phyloP scores from a whole-genome alignment of 2,797 vertebrate species.

The Adrianichthys oophorus region DNA sequence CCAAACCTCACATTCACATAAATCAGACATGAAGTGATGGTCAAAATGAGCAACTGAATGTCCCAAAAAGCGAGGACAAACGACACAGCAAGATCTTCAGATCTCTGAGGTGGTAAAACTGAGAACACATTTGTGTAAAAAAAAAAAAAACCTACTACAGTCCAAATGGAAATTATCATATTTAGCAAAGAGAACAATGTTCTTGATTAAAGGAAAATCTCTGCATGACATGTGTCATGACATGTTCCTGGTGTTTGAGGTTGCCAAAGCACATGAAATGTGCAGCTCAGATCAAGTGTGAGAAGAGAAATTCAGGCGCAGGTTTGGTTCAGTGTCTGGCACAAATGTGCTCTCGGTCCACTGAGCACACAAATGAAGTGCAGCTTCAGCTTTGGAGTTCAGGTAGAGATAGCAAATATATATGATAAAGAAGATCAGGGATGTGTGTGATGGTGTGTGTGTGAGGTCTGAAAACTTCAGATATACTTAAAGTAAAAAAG shows the following conservation, averaged over 20 bases:
- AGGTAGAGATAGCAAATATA: constrained; percentile 12
- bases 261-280: neutral
- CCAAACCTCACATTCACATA: too few species aligned
- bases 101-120: too few species aligned
- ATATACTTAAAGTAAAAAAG: neutral
- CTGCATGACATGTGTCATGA: neutral
- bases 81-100: too few species aligned
- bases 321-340: constrained; percentile 29
- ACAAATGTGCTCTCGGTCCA: constrained; percentile 52
- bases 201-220: neutral
- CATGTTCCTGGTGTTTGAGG: neutral
- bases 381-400: constrained; percentile 33
- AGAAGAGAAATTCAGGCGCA: constrained; percentile 4
- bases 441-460: neutral
- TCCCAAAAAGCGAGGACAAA: too few species aligned
- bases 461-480: neutral
- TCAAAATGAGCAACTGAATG: too few species aligned
- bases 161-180: neutral
- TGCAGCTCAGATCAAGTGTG: neutral
- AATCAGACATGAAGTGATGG: too few species aligned
- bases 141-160: too few species aligned
- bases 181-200: neutral
- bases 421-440: constrained; percentile 11
- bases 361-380: constrained; percentile 49
- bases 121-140: too few species aligned